Base-by-base conservation (phyloP, 2,113 vertebrate genomes). In the Xiphophorus couchianus region DNA sequence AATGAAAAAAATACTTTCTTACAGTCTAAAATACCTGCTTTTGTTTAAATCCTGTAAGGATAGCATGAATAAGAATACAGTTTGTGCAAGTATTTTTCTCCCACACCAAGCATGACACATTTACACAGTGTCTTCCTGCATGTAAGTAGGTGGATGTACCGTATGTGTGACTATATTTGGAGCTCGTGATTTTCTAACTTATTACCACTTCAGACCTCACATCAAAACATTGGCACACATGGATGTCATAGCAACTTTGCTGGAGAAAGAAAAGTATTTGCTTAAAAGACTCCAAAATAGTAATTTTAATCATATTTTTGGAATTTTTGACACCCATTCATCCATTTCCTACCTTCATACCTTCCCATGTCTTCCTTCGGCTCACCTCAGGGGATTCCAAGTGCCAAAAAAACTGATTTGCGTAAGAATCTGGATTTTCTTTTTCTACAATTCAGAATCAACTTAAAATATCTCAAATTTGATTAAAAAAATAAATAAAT, bases 161-260 rank as follows among this genome's bases (percentile, higher is more conserved):
- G 27, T 28, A 71, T 29, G 44, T 78, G 44, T 63, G n/a, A 58
- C 68, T 82, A 80, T 76, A 80, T 77, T 68, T 33, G 65, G 76
- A 77, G 22, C 15, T 1, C 33, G 14, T 9, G n/a, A 62, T 74
- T 79, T 81, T 81, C 65, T 15, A 72, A 69, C 39, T 58, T 58
- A 7, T 78, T 80, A 76, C 68, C 76, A 81, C 81, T 62, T 78
- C 11, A 12, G 67, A 69, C 62, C 66, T 64, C 58, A 61, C 71
- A 64, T 74, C 14, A 27, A 61, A 69, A 35, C 80, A 66, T 33
- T 12, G 66, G 61, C 54, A 25, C 9, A 64, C 22, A 28, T 28
- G 22, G 68, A 64, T 82, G 58, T 76, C 67, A 84, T 39, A 27
- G 78, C 48, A 84, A 84, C 76, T 29, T n/a, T 48, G 51, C 30